A percentile compares a stretch with the other conserved stretches of the same genome.
Conservation (phyloP, 2,888 invertebrate species). For the Tigriopus californicus region DNA sequence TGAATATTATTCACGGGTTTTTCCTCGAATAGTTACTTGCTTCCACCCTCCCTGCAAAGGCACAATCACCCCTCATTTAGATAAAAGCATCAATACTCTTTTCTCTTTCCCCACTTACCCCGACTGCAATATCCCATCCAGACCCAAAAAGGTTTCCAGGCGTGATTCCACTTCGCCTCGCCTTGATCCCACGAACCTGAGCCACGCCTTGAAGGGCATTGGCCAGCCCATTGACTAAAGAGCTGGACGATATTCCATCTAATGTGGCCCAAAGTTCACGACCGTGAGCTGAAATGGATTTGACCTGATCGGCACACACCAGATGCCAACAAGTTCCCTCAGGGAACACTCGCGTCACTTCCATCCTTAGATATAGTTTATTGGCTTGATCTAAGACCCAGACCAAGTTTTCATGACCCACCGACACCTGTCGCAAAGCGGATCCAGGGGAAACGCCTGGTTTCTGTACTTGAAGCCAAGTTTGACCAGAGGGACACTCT, state of each 20-base stretch:
- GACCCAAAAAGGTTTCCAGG: constrained; percentile 19
- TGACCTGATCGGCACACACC: constrained; percentile 24
- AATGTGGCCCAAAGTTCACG: constrained; percentile 22
- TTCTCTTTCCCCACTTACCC: constrained; percentile 14
- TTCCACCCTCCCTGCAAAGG: neutral
- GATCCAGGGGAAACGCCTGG: constrained; percentile 30
- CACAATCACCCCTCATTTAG: neutral
- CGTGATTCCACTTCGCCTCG: constrained; percentile 19
- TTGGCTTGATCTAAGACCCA: constrained; percentile 62
- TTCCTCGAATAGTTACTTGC: neutral
- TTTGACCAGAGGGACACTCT: constrained; percentile 32
- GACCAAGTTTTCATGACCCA: constrained; percentile 43
- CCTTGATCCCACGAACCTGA: constrained; percentile 20
- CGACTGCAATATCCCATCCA: constrained; percentile 20
- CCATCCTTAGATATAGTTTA: constrained; percentile 52
- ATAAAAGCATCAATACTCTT: neutral
- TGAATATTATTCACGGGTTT: neutral
- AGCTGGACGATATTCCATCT: neutral
- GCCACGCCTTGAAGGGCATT: constrained; percentile 19
- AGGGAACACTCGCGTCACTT: constrained; percentile 50
- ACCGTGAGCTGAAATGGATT: constrained; percentile 24
- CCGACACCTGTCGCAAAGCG: constrained; percentile 48
- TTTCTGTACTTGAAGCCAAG: constrained; percentile 62
- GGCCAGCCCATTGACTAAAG: constrained; percentile 16
- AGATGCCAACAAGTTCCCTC: constrained; percentile 60